A percentile compares a stretch with the other conserved stretches of the same genome.
phyloP scores from a whole-genome alignment of 2,888 invertebrate genomes.

The Drosophila suboccidentalis region DNA sequence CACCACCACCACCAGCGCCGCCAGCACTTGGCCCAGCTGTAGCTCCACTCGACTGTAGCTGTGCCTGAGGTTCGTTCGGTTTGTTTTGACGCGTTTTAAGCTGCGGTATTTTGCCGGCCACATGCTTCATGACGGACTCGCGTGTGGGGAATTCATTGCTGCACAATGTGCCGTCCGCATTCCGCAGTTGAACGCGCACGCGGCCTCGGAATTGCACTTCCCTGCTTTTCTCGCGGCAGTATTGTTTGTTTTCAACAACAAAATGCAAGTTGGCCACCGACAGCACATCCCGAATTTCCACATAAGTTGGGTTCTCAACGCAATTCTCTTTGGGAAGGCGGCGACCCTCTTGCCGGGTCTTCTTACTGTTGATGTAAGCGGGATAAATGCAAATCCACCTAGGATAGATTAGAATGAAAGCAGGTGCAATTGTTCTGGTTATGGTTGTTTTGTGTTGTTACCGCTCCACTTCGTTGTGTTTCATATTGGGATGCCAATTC shows the following conservation, averaged over 20 bases:
- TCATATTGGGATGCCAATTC: conserved; percentile 91
- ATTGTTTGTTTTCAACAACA: conserved; percentile 96
- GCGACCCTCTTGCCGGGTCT: conserved; percentile 95
- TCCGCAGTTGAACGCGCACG: conserved; percentile 95
- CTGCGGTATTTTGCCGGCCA: conserved; percentile 95
- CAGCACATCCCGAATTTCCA: conserved; percentile 97
- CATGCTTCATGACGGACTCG: conserved; percentile 91
- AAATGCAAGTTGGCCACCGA: conserved; percentile 93
- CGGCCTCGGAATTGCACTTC: conserved; percentile 94
- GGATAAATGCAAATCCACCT: conserved; percentile 99
- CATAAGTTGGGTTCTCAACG: conserved; percentile 97
- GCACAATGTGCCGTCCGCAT: conserved; percentile 93
- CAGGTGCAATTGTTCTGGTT: conserved; percentile 24
- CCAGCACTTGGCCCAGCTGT: conserved; percentile 67
- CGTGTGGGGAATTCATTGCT: conserved; percentile 91
- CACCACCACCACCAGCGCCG: conserved; percentile 74
- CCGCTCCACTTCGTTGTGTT: conserved; percentile 93
- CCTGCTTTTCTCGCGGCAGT: conserved; percentile 95
- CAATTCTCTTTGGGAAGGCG: conserved; percentile 93
- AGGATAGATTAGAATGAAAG: conserved; percentile 32
- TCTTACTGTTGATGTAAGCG: conserved; percentile 97
- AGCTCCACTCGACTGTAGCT: conserved; percentile 52
- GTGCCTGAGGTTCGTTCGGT: conserved; percentile 65
- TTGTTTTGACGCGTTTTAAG: conserved; percentile 91
- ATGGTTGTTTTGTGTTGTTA: conserved; percentile 71